These are phyloP conservation scores for Helicolenus hilgendorfi DNA, from an alignment of 2,797 vertebrate species.

Conservation along the genomic window DNA sequence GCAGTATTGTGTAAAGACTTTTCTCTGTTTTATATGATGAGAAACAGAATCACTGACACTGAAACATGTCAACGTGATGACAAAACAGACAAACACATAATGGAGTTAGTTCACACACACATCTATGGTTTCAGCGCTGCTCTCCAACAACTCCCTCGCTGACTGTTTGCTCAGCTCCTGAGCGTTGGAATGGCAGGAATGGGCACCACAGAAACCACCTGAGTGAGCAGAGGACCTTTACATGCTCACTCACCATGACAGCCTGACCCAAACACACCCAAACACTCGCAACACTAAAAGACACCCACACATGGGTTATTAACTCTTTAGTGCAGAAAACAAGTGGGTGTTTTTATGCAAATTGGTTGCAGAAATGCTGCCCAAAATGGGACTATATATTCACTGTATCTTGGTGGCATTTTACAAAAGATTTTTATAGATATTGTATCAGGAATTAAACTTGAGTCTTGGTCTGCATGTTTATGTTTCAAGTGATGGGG, in stretches of 20 bases:
- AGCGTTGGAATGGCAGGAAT: conserved; percentile 79
- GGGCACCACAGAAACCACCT: conserved; percentile 82
- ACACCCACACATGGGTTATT: conserved; percentile 24
- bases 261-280: conserved; percentile 82
- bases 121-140: conserved; percentile 14
- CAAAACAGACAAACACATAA: background rate
- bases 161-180: conserved; percentile 77
- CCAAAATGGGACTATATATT: background rate
- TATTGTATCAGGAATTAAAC: background rate
- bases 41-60: background rate
- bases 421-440: background rate
- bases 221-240: conserved; percentile 73
- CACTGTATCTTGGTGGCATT: background rate
- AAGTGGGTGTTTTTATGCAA: background rate
- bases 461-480: background rate
- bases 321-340: background rate
- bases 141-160: conserved; percentile 15
- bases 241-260: conserved; percentile 82
- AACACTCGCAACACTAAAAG: conserved; percentile 55
- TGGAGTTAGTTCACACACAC: background rate
- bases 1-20: background rate
- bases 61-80: background rate
- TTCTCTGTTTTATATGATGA: background rate
- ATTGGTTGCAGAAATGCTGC: background rate
- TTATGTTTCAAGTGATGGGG: background rate